Base-by-base conservation (phyloP, 2,888 invertebrate species). In the Enchytraeus crypticus region DNA sequence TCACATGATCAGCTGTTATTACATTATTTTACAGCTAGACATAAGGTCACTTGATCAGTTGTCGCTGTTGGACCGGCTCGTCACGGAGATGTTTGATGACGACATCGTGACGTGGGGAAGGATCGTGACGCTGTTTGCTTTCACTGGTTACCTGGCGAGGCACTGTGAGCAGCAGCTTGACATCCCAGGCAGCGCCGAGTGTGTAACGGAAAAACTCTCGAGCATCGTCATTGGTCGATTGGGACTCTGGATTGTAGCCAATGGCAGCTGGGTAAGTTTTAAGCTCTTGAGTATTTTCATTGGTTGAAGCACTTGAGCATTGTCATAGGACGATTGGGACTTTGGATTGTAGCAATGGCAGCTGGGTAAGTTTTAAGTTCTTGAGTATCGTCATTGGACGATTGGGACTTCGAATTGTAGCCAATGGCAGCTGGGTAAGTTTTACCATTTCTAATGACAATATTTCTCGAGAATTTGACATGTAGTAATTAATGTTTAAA, bases 271-370 rank as follows among this genome's bases (percentile, higher is more conserved):
- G 69, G 69, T 69, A 49, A 60, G 69, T 43, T 3, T 43, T n/a
- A 14, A 14, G 14, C 14, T 14, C 11, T 43, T n/a, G 43, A 43
- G n/a, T n/a, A n/a, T 38, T 38, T 11, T 38, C 43, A 11, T 38
- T 38, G 43, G 43, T 14, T 18, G n/a, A 38, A 18, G 43, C n/a
- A n/a, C n/a, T n/a, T n/a, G n/a, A 54, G 62, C 54, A 64, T 69
- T 11, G 62, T 69, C 38, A 47, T 66, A 57, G 66, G 69, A 57
- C 45, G 69, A 43, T 61, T 69, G 0, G 69, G 69, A n/a, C 63
- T 69, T 29, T 69, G 69, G 69, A 64, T 69, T 2, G 68, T 69
- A 3, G 60, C 64, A 64, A 64, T 23, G 69, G 69, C n/a, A 66
- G 68, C 56, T 69, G 69, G 69, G 69, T 69, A 49, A 60, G 69